Evolutionary conservation across 2,797 vertebrate species (phyloP).

Genomic region (Rachycentron canadum): DNA sequence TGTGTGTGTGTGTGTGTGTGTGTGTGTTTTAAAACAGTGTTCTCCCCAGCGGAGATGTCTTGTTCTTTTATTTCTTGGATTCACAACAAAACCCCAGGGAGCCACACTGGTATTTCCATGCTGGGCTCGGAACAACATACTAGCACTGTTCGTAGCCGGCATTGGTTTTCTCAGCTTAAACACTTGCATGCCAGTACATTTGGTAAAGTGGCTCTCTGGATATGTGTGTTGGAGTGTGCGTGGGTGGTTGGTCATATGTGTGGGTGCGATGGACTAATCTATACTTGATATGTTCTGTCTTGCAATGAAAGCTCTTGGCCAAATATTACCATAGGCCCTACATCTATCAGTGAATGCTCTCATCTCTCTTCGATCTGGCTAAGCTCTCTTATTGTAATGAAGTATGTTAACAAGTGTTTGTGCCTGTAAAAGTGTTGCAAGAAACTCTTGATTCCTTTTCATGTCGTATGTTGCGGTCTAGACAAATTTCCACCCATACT

Average conservation of each 20-base stretch:
- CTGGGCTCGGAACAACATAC: constrained; percentile 39
- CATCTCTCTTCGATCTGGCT: constrained; percentile 6
- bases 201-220: constrained; percentile 21
- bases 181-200: constrained; percentile 25
- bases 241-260: constrained; percentile 11
- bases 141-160: constrained; percentile 22
- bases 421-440: not conserved
- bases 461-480: constrained; percentile 44
- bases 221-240: constrained; percentile 2
- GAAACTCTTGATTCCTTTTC: constrained; percentile 32
- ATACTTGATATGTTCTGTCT: constrained; percentile 5
- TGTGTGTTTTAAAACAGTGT: constrained; percentile 44
- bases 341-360: not conserved
- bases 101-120: constrained; percentile 55
- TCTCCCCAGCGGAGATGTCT: constrained; percentile 56
- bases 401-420: constrained; percentile 2
- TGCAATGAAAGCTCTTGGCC: not conserved
- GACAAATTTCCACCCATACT: constrained; percentile 12
- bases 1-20: constrained; percentile 25
- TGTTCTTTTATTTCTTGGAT: constrained; percentile 72
- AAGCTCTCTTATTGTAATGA: constrained; percentile 23
- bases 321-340: constrained; percentile 11
- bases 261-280: constrained; percentile 15
- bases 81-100: constrained; percentile 60
- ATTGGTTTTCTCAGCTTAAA: constrained; percentile 21